These are phyloP conservation scores for Acropora tenuis DNA, from an alignment of 64 coral and sea anemone genomes.

Conservation along the genomic window DNA sequence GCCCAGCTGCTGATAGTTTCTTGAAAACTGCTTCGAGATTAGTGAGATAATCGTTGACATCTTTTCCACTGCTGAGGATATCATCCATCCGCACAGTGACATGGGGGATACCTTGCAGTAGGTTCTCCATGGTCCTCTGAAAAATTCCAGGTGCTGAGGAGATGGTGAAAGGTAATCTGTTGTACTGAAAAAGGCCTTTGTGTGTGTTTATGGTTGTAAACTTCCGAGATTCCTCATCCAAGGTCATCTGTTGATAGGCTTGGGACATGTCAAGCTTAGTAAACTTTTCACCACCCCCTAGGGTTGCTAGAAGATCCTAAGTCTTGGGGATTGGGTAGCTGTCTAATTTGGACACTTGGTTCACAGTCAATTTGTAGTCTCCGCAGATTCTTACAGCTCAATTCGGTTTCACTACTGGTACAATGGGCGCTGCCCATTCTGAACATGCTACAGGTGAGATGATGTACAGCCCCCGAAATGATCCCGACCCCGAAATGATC, in stretches of 20 bases:
- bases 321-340: conserved; percentile 62
- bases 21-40: conserved; percentile 54
- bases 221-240: conserved; percentile 52
- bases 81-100: conserved; percentile 59
- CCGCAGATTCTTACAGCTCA: conserved; percentile 53
- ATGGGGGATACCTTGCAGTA: conserved; percentile 57
- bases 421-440: conserved; percentile 62
- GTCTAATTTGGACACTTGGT: conserved; percentile 62
- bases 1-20: conserved; percentile 50
- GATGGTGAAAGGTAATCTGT: neutral
- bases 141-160: conserved; percentile 49
- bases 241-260: conserved; percentile 51
- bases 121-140: conserved; percentile 66
- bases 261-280: conserved; percentile 70
- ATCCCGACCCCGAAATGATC: too few relatives aligned
- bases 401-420: conserved; percentile 62
- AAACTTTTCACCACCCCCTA: conserved; percentile 64
- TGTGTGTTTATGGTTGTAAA: conserved; percentile 70
- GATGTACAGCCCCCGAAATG: neutral
- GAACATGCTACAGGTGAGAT: conserved; percentile 11
- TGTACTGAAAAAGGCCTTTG: conserved; percentile 70
- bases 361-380: conserved; percentile 66
- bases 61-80: conserved; percentile 40
- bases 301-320: conserved; percentile 54
- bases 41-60: conserved; percentile 15